Percentiles rank a stretch among this genome's conserved stretches.
These are phyloP conservation scores for Corythornis leucogaster DNA, from an alignment of 2,797 vertebrate genomes.

Conservation along the genomic window DNA sequence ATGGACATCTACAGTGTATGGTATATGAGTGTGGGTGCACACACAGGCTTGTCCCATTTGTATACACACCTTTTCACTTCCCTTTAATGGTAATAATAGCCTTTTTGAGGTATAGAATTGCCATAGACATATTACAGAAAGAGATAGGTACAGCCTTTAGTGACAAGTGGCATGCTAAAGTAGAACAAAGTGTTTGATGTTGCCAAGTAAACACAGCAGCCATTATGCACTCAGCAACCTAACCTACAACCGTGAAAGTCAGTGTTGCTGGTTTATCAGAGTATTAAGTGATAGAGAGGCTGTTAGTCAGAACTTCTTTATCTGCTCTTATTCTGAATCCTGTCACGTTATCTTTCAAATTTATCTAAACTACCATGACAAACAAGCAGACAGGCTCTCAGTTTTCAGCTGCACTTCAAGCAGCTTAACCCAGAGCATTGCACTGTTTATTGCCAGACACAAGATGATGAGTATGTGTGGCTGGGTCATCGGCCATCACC, in stretches of 20 bases:
- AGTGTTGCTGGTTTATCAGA: not conserved
- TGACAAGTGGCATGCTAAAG: not conserved
- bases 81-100: not conserved
- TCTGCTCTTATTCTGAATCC: constrained; percentile 16
- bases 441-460: not conserved
- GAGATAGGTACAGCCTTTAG: not conserved
- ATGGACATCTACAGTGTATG: not conserved
- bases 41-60: not conserved
- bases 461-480: not conserved
- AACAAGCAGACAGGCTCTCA: constrained; percentile 24
- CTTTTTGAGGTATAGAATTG: not conserved
- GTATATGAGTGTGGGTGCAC: accelerated
- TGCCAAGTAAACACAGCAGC: constrained; percentile 41
- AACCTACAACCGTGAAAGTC: constrained; percentile 20
- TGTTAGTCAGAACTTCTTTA: constrained; percentile 39
- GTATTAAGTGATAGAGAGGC: constrained; percentile 13
- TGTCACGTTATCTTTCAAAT: constrained; percentile 34
- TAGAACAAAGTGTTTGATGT: not conserved
- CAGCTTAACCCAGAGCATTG: not conserved
- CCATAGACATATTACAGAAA: not conserved
- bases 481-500: not conserved
- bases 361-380: constrained; percentile 46
- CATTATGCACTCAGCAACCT: constrained; percentile 33
- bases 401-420: constrained; percentile 18
- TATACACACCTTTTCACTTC: not conserved